A percentile compares a stretch with the other conserved stretches of the same genome.
Evolutionary conservation across 2,888 invertebrate species (phyloP).

Genomic region (Tupiocoris notatus): DNA sequence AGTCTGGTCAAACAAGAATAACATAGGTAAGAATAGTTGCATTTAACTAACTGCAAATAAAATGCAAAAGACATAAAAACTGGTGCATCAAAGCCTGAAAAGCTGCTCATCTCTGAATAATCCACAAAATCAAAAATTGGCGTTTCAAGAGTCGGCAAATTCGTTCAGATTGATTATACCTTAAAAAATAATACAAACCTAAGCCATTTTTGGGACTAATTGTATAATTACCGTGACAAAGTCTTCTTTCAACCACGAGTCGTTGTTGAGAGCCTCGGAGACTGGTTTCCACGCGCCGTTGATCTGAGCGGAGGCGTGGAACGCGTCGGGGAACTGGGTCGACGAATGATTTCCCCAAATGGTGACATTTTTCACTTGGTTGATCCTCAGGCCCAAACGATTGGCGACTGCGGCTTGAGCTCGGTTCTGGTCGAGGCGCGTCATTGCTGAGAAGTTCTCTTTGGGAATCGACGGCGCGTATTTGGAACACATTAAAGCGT

Average conservation of each 20-base stretch:
- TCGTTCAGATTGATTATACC: too few relatives aligned
- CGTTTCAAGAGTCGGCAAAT: too few relatives aligned
- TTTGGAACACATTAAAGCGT: conserved; percentile 91
- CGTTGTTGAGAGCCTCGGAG: conserved; percentile 73
- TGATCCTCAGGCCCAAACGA: conserved; percentile 59
- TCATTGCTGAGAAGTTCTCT: conserved; percentile 97
- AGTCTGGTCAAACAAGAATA: conserved; percentile 57
- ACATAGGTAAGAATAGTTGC: neutral
- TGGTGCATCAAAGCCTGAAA: too few relatives aligned
- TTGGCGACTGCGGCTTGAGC: conserved; percentile 84
- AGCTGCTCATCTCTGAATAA: too few relatives aligned
- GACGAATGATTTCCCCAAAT: conserved; percentile 99
- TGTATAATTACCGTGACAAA: conserved; percentile 77
- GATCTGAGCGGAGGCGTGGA: conserved; percentile 65
- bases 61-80: too few relatives aligned
- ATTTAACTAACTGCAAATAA: too few relatives aligned
- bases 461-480: conserved; percentile 95
- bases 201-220: too few relatives aligned
- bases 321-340: conserved; percentile 95
- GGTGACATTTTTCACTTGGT: conserved; percentile 75
- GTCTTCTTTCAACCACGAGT: conserved; percentile 71
- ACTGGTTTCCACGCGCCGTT: conserved; percentile 62
- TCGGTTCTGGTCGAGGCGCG: conserved; percentile 94
- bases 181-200: too few relatives aligned
- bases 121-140: too few relatives aligned